Evolutionary conservation across 2,113 vertebrate species (phyloP), one percentile per base, ranked within the genome.

Genomic region (Gopherus flavomarginatus): DNA sequence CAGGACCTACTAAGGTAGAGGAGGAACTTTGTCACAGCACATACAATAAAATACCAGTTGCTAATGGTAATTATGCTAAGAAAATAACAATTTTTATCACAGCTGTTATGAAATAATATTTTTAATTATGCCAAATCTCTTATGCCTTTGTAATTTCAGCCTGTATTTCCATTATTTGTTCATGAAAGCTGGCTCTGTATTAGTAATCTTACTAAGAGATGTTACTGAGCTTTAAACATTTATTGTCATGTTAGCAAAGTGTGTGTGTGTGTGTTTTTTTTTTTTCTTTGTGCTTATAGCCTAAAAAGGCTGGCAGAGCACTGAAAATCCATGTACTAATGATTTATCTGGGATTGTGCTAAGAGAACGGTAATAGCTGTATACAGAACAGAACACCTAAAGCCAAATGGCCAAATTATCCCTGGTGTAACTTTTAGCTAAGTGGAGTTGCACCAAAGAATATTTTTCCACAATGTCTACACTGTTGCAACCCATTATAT

Each of bases 171-270:
- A 65, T 53, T 94, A 86, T 96, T 97, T 92, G 87, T 88, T 56
- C 89, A 87, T 91, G 90, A 97, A 89, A 86, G 38, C 93, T 92
- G 89, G 78, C 81, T 88, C 87, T 86, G 59, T 96, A 79, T 96
- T 97, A 94, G 93, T 89, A 53, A 78, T 88, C 62, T 93, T 95
- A 87, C 89, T 81, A 53, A 8, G 92, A 89, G 78, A 86, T 94
- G 56, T 93, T 93, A 92, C 92, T 94, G 92, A 94, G 87, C 83
- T 97, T 97, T 95, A 93, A 97, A 95, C 91, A 95, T 94, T 97
- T 95, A 94, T 97, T 96, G 90, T 94, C 92, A 88, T 97, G 44
- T 91, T 86, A 85, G 94, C 90, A 92, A 96, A 97, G 85, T 88
- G 95, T 42, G 42, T 42, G n/a, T n/a, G n/a, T n/a, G n/a, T n/a